Evolutionary conservation across 2,888 invertebrate genomes (phyloP), one percentile per base, ranked within the genome.

Genomic region (Lepidochitona cinerea): DNA sequence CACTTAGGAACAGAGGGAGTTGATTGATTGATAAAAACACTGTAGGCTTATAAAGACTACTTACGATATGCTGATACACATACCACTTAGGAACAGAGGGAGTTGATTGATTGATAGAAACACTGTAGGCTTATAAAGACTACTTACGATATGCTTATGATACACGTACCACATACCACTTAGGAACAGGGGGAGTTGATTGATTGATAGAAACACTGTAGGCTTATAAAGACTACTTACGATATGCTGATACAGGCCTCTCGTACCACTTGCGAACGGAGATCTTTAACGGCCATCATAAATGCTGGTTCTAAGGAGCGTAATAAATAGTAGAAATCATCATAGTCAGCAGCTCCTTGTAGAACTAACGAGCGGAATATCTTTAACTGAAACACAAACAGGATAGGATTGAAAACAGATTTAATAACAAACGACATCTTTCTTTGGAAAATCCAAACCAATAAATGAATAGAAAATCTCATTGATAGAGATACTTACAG

Each of bases 181-280:
- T n/a, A n/a, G n/a, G 98, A 99, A 86, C 91, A 78, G 37, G 91
- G 82, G n/a, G n/a, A n/a, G n/a, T n/a, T n/a, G n/a, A n/a, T n/a
- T n/a, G n/a, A n/a, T n/a, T n/a, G n/a, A n/a, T n/a, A n/a, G n/a
- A n/a, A n/a, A n/a, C n/a, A n/a, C n/a, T n/a, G n/a, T n/a, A n/a
- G n/a, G n/a, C n/a, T n/a, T n/a, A n/a, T n/a, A n/a, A n/a, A n/a
- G n/a, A n/a, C 37, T 37, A 84, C 87, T 87, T 85, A 97, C 53
- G 98, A 97, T 84, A 98, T 94, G 0, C 98, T 97, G 76, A 98
- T 95, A 89, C 98, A 98, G 0, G 97, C 96, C 91, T 99, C 99
- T 67, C 99, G 93, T 0, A 98, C 98, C 76, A 98, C 96, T 92
- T 96, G 96, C 82, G 98, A 99, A 86, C 91, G 78, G 37, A 91